Evolutionary conservation across 2,797 vertebrate species (phyloP), one percentile per base, ranked within the genome.

Genomic region (Lophius americanus): DNA sequence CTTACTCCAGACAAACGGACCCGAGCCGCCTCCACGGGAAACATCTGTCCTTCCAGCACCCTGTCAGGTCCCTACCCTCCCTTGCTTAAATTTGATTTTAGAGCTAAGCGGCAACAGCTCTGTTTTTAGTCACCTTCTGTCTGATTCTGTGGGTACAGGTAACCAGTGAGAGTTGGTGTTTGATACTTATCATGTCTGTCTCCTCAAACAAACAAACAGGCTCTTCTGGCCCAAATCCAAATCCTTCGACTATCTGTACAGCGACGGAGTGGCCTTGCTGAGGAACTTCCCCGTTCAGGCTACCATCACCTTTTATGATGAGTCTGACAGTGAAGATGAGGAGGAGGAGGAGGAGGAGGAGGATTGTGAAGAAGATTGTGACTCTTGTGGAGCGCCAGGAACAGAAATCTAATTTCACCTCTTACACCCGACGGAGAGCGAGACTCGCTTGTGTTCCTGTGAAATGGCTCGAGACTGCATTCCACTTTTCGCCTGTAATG

Each of bases 211-310:
- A 23, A 23, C 23, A 9, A 14, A 0, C 83, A 96, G 95, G 81
- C 91, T 96, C 7, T 95, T 95, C 66, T 96, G 95, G 95, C 94
- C 95, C 62, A 94, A 80, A 78, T 93, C 93, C 47, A 92, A 89
- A 74, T 94, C 93, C 9, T 96, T 92, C 7, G 95, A 96, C 89
- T 95, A 95, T 65, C 84, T 96, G 73, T 96, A 95, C 68, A 88
- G 87, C 4, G 89, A 93, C 5, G 95, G 94, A 3, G 90, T 95
- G 77, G 88, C 87, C 36, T 87, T 96, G 65, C 89, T 96, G 67
- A 69, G 91, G 66, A 94, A 91, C 77, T 95, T 96, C 83, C 95
- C 95, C 0, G 86, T 95, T 33, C 95, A 96, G 79, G 95, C 95
- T 35, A 95, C 95, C 13, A 95, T 96, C 85, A 94, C 88, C 81